Evolutionary conservation across 1,140 invertebrate species (phyloP), one percentile per base, ranked within the genome.

Genomic region (Homalodisca vitripennis): DNA sequence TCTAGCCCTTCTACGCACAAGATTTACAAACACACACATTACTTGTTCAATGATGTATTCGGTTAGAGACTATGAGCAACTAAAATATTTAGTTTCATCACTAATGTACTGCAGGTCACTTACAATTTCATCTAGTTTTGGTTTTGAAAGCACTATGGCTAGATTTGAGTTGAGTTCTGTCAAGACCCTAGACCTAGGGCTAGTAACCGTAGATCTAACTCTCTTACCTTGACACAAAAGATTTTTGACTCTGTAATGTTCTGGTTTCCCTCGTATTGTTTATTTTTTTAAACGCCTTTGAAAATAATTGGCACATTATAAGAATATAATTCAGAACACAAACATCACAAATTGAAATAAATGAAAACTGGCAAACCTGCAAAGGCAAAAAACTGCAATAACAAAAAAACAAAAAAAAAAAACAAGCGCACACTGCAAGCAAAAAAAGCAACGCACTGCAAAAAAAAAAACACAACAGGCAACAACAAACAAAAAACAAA

Each of bases 61-160:
- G 17, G 17, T 10, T n/a, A n/a, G n/a, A 41, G 34, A 17, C 6
- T 10, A 10, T 10, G 34, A 41, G 34, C 34, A 41, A 41, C 34
- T 41, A 41, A 10, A 41, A 41, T 41, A 41, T n/a, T 41, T 41
- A 41, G 34, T 41, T 41, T 41, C 34, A 55, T 22, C 51, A 55
- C 51, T 55, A 55, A 22, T 55, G 51, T 55, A 55, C 51, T 55
- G 51, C 22, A 55, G n/a, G 51, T 55, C 51, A 55, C 51, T 55
- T 20, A 55, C 51, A 55, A 10, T 55, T 55, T 55, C 51, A 55
- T 55, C 20, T 55, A 55, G 51, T 55, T 55, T 55, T 12, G 51
- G 10, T 55, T 55, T 55, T 55, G 51, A n/a, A 55, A 55, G 51
- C 51, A 55, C 51, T 55, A 55, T 10, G 51, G 10, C 51, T 55